Evolutionary conservation across 2,113 vertebrate species (phyloP).

Genomic region (Channa maculata): DNA sequence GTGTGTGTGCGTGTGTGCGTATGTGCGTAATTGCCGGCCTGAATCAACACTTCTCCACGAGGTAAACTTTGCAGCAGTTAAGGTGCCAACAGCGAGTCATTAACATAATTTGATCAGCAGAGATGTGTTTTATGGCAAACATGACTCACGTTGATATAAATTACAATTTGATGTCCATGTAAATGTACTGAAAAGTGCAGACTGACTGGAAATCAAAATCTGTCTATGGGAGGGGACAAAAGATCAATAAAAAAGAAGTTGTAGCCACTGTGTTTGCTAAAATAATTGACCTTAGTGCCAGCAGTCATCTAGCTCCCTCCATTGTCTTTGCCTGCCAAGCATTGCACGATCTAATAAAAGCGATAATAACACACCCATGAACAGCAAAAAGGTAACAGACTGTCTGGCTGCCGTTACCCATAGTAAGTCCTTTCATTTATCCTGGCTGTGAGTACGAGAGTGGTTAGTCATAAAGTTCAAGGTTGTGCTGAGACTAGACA

Average conservation of each 20-base stretch:
- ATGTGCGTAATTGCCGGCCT: background rate
- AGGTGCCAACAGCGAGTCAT: constrained; percentile 31
- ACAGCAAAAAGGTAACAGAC: background rate
- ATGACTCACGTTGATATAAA: background rate
- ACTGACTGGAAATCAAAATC: constrained; percentile 1
- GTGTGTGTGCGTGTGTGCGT: constrained; percentile 16
- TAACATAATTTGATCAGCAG: constrained; percentile 38
- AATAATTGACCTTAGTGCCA: constrained; percentile 5
- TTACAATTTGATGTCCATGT: constrained; percentile 16
- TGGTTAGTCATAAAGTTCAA: constrained; percentile 1
- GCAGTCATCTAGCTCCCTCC: constrained; percentile 1
- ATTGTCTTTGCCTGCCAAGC: constrained; percentile 6
- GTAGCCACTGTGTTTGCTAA: background rate
- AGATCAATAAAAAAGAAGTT: background rate
- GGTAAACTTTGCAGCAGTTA: constrained; percentile 25
- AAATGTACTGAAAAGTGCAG: background rate
- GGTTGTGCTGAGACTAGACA: background rate
- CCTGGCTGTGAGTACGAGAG: background rate
- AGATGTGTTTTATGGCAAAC: constrained; percentile 27
- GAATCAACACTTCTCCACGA: constrained; percentile 25
- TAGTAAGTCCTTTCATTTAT: background rate
- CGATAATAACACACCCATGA: constrained; percentile 9
- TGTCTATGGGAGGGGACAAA: background rate
- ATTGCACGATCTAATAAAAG: constrained; percentile 2
- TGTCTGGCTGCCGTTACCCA: background rate